Base-by-base conservation (phyloP, 2,113 vertebrate species). In the Rhinolophus ferrumequinum region DNA sequence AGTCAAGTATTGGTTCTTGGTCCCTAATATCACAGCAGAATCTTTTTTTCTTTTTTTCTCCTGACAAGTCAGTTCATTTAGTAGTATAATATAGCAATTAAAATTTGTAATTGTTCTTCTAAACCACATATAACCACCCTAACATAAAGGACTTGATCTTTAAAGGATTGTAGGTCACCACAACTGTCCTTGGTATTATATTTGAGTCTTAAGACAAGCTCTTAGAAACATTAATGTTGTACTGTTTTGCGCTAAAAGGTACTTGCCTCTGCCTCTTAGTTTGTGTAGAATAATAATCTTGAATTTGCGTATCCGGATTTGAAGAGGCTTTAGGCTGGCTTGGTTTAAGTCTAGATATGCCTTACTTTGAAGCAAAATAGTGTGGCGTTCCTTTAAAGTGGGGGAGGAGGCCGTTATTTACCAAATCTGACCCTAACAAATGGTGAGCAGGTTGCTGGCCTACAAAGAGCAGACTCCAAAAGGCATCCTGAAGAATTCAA, bases 381-480 rank as follows among this genome's bases (percentile, higher is more conserved):
- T 3, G 1, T 89, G 66, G 26, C 18, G 22, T 94, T 94, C 76
- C 85, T 90, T 95, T 81, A 60, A 28, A 52, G 28, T 50, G 44
- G 72, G 90, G 60, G 67, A 88, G 30, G 50, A 44, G 19, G 7
- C 30, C 75, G 64, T 83, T 96, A 69, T 60, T 95, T 96, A 92
- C 81, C 81, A 73, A 77, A 54, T 56, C 24, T 41, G 72, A 80
- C 22, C 50, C 18, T 70, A 76, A 47, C 56, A 80, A 90, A 90
- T 33, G 14, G n/a, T 54, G 56, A 73, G 24, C 15, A 76, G 88
- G 26, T 92, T 73, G 44, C 90, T 92, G 80, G 41, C 38, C 28
- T 96, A 19, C 58, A 62, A 85, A 97, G 95, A 85, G 47, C 94
- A 90, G 93, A 96, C 88, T 97, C 88, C 96, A 90, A 38, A 85